Percentiles rank a stretch among this genome's conserved stretches.
phyloP scores from a whole-genome alignment of 2,113 vertebrate species.

The Lepidothrix coronata region DNA sequence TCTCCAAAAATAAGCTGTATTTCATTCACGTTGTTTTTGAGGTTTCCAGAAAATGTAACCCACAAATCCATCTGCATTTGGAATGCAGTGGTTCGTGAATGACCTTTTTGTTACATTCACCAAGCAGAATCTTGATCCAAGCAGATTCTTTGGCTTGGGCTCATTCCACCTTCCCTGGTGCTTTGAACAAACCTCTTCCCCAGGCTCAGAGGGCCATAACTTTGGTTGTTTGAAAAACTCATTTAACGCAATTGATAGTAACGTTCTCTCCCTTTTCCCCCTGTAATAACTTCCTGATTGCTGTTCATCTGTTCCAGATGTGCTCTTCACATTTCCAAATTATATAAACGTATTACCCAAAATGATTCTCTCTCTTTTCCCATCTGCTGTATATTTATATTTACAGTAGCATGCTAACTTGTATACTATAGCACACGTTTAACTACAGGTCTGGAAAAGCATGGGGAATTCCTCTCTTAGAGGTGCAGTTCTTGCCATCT shows the following conservation, averaged over 20 bases:
- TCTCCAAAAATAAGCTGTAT: slow-evolving; percentile 27
- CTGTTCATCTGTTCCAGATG: slow-evolving; percentile 58
- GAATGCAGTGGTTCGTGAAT: not conserved
- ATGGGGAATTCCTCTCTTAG: not conserved
- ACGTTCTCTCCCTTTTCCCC: not conserved
- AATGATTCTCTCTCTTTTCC: not conserved
- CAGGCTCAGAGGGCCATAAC: slow-evolving; percentile 3
- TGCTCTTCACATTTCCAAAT: slow-evolving; percentile 12
- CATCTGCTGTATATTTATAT: slow-evolving; percentile 26
- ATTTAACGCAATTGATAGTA: slow-evolving; percentile 32
- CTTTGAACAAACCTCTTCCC: slow-evolving; percentile 59
- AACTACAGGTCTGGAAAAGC: slow-evolving; percentile 5
- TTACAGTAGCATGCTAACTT: slow-evolving; percentile 25
- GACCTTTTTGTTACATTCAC: slow-evolving; percentile 31
- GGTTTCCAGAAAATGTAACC: not conserved
- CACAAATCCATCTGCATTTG: slow-evolving; percentile 27
- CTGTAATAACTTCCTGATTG: slow-evolving; percentile 26
- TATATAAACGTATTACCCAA: not conserved
- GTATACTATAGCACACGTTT: not conserved
- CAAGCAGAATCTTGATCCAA: slow-evolving; percentile 21
- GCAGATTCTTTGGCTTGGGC: slow-evolving; percentile 6
- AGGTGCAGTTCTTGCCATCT: slow-evolving; percentile 12
- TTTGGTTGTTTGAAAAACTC: slow-evolving; percentile 31
- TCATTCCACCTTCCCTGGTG: not conserved
- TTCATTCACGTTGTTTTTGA: slow-evolving; percentile 31